These are phyloP conservation scores for Branchipolynoe longqiensis DNA, from an alignment of 2,888 invertebrate genomes.

Conservation along the genomic window DNA sequence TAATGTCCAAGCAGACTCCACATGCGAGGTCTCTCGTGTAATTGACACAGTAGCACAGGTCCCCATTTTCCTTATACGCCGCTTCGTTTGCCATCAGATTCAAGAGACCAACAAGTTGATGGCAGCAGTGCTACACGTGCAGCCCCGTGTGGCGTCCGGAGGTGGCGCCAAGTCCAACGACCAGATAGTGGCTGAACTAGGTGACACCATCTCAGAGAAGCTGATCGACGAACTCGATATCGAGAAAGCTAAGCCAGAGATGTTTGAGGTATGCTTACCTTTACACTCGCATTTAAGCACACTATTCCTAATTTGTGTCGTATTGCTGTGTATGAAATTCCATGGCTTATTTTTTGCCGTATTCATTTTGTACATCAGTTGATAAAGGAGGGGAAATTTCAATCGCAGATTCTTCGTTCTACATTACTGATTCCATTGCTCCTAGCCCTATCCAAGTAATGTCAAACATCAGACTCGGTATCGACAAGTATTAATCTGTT, in stretches of 20 bases:
- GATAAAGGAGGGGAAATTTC: too few relatives aligned
- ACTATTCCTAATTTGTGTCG: not conserved
- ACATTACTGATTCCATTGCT: too few relatives aligned
- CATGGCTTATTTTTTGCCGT: not conserved
- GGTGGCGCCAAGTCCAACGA: conserved; percentile 87
- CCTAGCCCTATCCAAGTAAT: too few relatives aligned
- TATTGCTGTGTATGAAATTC: not conserved
- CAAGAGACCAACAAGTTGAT: conserved; percentile 90
- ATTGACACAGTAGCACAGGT: too few relatives aligned
- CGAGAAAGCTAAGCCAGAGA: conserved; percentile 85
- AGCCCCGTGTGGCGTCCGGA: conserved; percentile 86
- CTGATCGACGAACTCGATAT: conserved; percentile 86
- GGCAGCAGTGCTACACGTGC: conserved; percentile 89
- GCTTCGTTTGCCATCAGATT: conserved; percentile 83
- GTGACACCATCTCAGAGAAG: conserved; percentile 86
- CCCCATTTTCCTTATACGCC: not conserved
- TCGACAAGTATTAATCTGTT: too few relatives aligned
- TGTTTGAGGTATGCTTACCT: conserved; percentile 81
- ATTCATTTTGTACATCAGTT: too few relatives aligned
- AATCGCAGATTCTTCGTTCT: too few relatives aligned
- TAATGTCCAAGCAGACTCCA: too few relatives aligned
- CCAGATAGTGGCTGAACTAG: conserved; percentile 90
- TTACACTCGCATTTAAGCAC: not conserved
- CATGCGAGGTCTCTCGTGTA: too few relatives aligned
- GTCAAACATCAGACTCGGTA: too few relatives aligned